Base-by-base conservation (phyloP, 2,888 invertebrate species). In the Meta bourneti region DNA sequence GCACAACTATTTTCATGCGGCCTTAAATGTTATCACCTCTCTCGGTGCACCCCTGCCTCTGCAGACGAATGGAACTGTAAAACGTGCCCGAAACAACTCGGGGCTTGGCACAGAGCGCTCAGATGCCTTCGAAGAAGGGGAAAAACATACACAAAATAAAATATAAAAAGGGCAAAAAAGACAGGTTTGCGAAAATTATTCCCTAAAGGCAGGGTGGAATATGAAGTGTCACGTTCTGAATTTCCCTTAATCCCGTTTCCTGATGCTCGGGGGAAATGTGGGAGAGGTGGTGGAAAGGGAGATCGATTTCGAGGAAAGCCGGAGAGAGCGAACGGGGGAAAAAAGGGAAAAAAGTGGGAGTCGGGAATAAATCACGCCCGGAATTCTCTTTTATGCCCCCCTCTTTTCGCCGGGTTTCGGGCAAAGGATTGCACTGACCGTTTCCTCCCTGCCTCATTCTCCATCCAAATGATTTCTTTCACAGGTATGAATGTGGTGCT, bases 151-250 rank as follows among this genome's bases (percentile, higher is more conserved):
- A 69, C 69, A 69, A 69, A 69, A 69, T 69, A 34, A 34, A 34
- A 69, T 9, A 75, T 80, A 72, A 48, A 54, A 49, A 71, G 52
- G 70, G 8, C 19, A 72, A 75, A 81, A 51, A 34, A 80, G 74
- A 69, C 52, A 71, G 74, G 71, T 77, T 19, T n/a, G 82, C 70
- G 86, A 91, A 91, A 91, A 91, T 91, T 91, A 91, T 87, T 88
- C 90, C 83, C 91, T 69, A 34, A 83, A 86, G 91, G 91, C 80
- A 72, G 54, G 83, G 74, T 69, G 81, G 87, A 91, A 91, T 87
- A 91, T 87, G 91, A 91, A 91, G 91, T 91, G 91, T 91, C 91
- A 91, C 91, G 91, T 91, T 79, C 91, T 71, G 91, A 91, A 91
- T 91, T 91, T 87, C 78, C 91, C 87, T 78, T 91, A 91, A 91